These are phyloP conservation scores for Salminus brasiliensis DNA, from an alignment of 2,113 vertebrate species.

Conservation along the genomic window DNA sequence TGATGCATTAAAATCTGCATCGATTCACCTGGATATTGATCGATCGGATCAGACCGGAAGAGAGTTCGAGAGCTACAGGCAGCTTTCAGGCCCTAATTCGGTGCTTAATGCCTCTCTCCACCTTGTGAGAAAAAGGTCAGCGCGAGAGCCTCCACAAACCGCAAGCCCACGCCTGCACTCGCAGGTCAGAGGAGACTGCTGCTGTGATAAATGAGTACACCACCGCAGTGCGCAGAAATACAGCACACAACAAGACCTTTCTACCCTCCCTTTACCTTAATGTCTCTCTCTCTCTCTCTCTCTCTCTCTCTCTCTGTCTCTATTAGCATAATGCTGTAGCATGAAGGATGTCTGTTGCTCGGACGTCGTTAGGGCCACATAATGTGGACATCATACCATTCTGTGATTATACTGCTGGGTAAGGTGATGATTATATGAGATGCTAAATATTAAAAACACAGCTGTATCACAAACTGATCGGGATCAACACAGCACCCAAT, in stretches of 20 bases:
- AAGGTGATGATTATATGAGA: too few relatives aligned
- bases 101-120: constrained; percentile 49
- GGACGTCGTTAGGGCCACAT: not conserved
- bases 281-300: not conserved
- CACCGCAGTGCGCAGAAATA: constrained; percentile 32
- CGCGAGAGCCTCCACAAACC: constrained; percentile 50
- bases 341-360: not conserved
- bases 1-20: too few relatives aligned
- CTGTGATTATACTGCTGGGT: too few relatives aligned
- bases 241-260: constrained; percentile 43
- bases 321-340: not conserved
- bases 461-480: too few relatives aligned
- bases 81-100: constrained; percentile 45
- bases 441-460: too few relatives aligned
- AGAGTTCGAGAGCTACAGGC: constrained; percentile 38
- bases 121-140: constrained; percentile 61
- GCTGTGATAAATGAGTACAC: constrained; percentile 35
- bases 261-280: not conserved
- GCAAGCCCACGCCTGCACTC: not conserved
- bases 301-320: not conserved
- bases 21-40: too few relatives aligned
- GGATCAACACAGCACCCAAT: too few relatives aligned
- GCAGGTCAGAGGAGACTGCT: not conserved
- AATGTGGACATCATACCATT: too few relatives aligned
- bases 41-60: not conserved